Base-by-base conservation (phyloP, 2,797 vertebrate genomes). In the Parambassis ranga region DNA sequence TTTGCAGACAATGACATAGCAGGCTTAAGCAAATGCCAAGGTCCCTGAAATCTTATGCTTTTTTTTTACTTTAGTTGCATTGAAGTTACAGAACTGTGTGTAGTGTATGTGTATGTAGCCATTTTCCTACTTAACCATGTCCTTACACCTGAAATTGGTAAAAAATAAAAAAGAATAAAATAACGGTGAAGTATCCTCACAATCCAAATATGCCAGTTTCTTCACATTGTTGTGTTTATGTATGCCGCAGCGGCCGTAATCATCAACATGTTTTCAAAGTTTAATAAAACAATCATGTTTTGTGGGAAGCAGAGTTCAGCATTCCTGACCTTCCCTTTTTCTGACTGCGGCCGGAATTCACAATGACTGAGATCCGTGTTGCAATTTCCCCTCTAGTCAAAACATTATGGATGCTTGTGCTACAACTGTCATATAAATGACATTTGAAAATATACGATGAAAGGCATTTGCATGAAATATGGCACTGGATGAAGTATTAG, bases 401-500 rank as follows among this genome's bases (percentile, higher is more conserved):
- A 74, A 76, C 75, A 84, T 85, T 77, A 79, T 70, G 52, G 57
- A 82, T 75, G 62, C 69, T 49, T 72, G 56, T 79, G 61, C 71
- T 72, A 72, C 35, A 83, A 79, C 79, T 80, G 81, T 85, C 79
- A 76, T 36, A 75, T 75, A 39, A 82, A 75, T 84, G 73, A 70
- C 73, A 81, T 85, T 75, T 68, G 41, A 70, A 81, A 81, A 85
- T 65, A 79, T 60, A 71, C 16, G 27, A 78, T 58, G 65, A 76
- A 67, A 83, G 43, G 32, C 42, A 84, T 84, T 85, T 81, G 71
- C 77, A 81, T 85, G 56, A 76, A 81, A 77, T 73, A 61, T 22
- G n/a, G 65, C 48, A 32, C 6, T 0, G 60, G 62, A 53, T 38
- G 14, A 52, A 26, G 27, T 27, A 82, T 87, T 85, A 72, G 69